Base-by-base conservation (phyloP, 2,797 vertebrate genomes). In the Apogon hyalosoma region DNA sequence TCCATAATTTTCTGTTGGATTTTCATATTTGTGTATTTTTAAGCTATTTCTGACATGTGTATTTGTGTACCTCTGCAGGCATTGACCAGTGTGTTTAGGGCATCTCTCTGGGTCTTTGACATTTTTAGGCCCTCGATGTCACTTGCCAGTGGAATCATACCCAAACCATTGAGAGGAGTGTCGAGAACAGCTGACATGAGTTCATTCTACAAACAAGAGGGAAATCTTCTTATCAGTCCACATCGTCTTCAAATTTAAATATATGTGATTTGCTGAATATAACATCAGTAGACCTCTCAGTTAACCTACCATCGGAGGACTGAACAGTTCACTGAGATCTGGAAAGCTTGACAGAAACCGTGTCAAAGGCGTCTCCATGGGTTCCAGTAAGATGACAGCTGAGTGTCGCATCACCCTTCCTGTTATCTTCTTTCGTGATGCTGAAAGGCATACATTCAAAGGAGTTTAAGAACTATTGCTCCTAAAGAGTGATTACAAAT, bases 331-430 rank as follows among this genome's bases (percentile, higher is more conserved):
- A 0, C 87, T 80, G 46, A 95, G 84, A 0, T 88, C 88, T 0
- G 92, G 31, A 49, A 96, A 92, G 90, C 94, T 96, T 1, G 86
- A 87, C 41, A 99, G 87, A 74, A 96, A 97, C 28, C 91, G 92
- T 0, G 95, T 95, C n/a, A 94, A 78, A 0, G 94, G 76, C 0
- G 92, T 95, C 79, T 96, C 95, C 86, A 98, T 89, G 9, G 91
- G 94, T 65, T 98, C 94, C 58, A 98, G 88, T 6, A 99, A 84
- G 74, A 99, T 63, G 93, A 96, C 24, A 61, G 94, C 42, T 6
- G 93, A 75, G 41, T 89, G 63, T 0, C 85, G 80, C 1, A 86
- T 93, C 10, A 89, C 78, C 10, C 83, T 90, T 84, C 93, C 95
- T 4, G 93, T 43, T 59, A 93, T 77, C 59, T 83, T 91, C 63